Evolutionary conservation across 2,113 vertebrate genomes (phyloP), one percentile per base, ranked within the genome.

Genomic region (Eptesicus fuscus): DNA sequence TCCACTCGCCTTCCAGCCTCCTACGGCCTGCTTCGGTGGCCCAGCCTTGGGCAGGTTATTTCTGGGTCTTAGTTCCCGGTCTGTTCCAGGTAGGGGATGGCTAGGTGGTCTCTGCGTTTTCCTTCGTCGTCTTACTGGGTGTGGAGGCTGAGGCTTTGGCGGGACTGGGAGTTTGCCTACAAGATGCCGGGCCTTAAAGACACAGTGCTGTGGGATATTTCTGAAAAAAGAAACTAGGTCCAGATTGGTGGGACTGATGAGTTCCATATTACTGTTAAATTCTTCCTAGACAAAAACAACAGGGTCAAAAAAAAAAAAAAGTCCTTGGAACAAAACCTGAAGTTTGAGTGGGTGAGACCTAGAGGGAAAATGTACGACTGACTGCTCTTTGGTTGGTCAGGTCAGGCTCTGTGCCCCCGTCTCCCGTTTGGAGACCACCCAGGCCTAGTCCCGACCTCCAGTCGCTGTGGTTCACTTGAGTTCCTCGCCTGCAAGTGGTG

Each of bases 1-100:
- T 7, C 47, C 0, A 2, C 42, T 44, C 3, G 0, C n/a, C 44
- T 1, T 25, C 59, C 1, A 1, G 2, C 44, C 32, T 1, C 18
- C 82, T 1, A 0, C 4, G 14, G 63, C 88, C 79, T 1, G 10
- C 7, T 1, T 4, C 23, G 32, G 51, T 40, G 65, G 25, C 42
- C 56, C 37, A 12, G 32, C 79, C n/a, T n/a, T 6, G 67, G 51
- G 53, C 47, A 25, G 30, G 56, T 23, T 23, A 20, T 28, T 49
- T 44, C 28, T 32, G 12, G 25, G 32, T 71, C 44, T n/a, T 30
- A 7, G 76, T 35, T 90, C 23, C n/a, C 28, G 42, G 3, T 35
- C 18, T 80, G 10, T 70, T 35, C 3, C 28, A 10, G 44, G 11
- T 22, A 28, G n/a, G 9, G 25, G 30, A n/a, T 30, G 44, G 83